Conservation (phyloP, 2,113 vertebrate genomes). For the Aix galericulata region DNA sequence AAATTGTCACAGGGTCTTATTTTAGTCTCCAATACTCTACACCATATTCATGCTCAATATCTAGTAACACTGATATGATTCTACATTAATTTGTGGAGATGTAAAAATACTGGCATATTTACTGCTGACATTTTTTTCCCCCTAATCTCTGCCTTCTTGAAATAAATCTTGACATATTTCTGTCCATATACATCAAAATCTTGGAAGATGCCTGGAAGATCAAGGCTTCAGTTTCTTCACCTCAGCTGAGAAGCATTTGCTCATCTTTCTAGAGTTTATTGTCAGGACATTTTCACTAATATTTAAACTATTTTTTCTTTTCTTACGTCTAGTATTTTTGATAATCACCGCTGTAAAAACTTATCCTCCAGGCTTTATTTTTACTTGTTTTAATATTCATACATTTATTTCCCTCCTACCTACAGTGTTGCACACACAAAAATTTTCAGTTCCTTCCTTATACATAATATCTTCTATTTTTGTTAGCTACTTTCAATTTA, state of each 20-base stretch:
- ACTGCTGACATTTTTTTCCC: not conserved
- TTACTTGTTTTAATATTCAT: not conserved
- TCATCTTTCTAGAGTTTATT: not conserved
- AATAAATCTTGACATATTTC: not conserved
- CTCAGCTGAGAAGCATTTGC: not conserved
- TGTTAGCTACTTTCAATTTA: not conserved
- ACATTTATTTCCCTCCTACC: fast-evolving
- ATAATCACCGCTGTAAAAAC: not conserved
- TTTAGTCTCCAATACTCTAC: not conserved
- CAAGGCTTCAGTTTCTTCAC: not conserved
- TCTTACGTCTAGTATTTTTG: not conserved
- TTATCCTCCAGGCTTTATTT: not conserved
- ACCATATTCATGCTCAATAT: not conserved
- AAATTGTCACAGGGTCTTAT: not conserved
- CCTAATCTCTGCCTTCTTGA: not conserved
- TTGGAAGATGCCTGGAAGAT: not conserved
- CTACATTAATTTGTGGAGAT: not conserved
- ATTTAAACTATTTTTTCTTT: not conserved
- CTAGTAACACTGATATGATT: not conserved
- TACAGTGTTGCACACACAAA: not conserved
- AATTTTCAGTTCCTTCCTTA: not conserved
- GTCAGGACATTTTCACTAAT: not conserved
- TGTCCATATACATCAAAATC: not conserved
- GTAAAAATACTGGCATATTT: not conserved
- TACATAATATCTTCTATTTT: fast-evolving